Base-by-base conservation (phyloP, 2,888 invertebrate genomes). In the Trisateles emortualis region DNA sequence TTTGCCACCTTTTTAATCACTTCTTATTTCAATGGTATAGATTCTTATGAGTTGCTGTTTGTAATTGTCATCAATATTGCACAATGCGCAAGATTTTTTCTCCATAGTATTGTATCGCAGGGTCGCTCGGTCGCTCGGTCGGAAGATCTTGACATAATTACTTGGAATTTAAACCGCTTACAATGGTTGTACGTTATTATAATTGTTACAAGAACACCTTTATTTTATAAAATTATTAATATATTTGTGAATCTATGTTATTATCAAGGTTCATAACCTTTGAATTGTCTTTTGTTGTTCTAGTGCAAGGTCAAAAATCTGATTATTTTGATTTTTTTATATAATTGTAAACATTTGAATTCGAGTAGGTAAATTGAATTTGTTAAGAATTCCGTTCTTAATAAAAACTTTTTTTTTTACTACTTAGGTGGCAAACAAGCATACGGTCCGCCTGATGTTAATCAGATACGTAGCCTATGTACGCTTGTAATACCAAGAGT, bases 71-170 rank as follows among this genome's bases (percentile, higher is more conserved):
- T 70, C 57, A 51, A 48, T 49, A 57, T 76, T 64, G 36, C 43
- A 59, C 46, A 59, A 72, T 39, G 33, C 3, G 9, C 38, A 52
- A 53, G 50, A 46, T 11, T 64, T 72, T 68, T 62, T 62, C 22
- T 54, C 52, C 44, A 52, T 46, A 47, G 50, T 57, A 63, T 62
- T 65, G 53, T 60, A 51, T 53, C 42, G 50, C 66, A 61, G 56
- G 68, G 59, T 66, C 56, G 52, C 57, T 62, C 63, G 2, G 54
- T 63, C 75, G 76, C 64, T 82, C 81, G 52, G 58, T 62, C 63
- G 2, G 54, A 64, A 76, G 76, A 64, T 82, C 81, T 84, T 82
- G 80, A 79, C 82, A 81, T 82, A 62, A 81, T 83, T 81, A 67
- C 78, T 76, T 64, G 59, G 75, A 33, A 51, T 78, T 74, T 72